These are phyloP conservation scores for Tetanocera ferruginea DNA, from an alignment of 2,888 invertebrate species.

Conservation along the genomic window DNA sequence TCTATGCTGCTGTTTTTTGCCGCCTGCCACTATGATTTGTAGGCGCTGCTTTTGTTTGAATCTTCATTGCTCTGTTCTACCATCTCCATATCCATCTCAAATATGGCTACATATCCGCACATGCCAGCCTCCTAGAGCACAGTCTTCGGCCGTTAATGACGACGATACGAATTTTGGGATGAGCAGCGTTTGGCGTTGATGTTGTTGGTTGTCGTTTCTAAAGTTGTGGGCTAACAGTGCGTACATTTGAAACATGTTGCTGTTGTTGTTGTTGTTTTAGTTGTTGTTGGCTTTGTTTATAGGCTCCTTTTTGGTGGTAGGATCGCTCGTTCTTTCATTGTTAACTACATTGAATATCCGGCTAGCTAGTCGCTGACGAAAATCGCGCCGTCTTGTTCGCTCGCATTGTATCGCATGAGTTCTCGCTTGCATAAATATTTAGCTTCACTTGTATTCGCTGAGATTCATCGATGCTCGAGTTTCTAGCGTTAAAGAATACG, in stretches of 20 bases:
- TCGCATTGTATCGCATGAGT: background rate
- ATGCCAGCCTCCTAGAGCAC: background rate
- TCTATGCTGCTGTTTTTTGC: background rate
- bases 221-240: background rate
- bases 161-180: background rate
- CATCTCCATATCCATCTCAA: background rate
- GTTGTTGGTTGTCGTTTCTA: slow-evolving; percentile 16
- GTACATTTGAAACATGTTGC: background rate
- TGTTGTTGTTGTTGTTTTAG: background rate
- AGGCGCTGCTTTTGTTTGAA: slow-evolving; percentile 32
- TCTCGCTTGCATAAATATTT: background rate
- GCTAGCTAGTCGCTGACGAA: background rate
- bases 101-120: background rate
- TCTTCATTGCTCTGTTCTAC: background rate
- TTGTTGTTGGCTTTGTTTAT: slow-evolving; percentile 3
- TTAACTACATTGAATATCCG: background rate
- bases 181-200: slow-evolving; percentile 2
- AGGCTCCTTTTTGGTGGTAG: slow-evolving; percentile 7
- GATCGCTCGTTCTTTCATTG: background rate
- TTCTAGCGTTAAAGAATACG: slow-evolving; percentile 25
- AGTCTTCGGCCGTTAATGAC: background rate
- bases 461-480: background rate
- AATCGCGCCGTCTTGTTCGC: slow-evolving; percentile 4
- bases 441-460: slow-evolving; percentile 9
- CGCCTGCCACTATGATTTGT: slow-evolving; percentile 23